phyloP scores from a whole-genome alignment of 2,113 vertebrate species.

The Callospermophilus lateralis region DNA sequence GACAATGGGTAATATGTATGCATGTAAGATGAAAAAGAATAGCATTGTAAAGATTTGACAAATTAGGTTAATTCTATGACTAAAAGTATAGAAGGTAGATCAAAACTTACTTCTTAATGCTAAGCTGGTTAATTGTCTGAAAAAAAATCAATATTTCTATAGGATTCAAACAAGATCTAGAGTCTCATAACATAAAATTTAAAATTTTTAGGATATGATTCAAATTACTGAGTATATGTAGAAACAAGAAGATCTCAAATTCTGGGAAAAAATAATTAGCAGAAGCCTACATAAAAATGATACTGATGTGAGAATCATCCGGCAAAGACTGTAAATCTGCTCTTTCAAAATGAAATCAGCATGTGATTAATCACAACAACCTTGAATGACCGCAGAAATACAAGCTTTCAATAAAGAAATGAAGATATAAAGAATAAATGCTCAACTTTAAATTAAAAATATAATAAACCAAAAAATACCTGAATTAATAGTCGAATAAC shows the following conservation, averaged over 20 bases:
- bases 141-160: background rate
- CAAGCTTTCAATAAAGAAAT: background rate
- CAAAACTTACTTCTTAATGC: background rate
- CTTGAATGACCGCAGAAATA: too few relatives aligned
- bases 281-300: background rate
- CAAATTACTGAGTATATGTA: background rate
- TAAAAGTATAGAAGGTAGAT: background rate
- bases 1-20: too few relatives aligned
- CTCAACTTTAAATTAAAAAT: background rate
- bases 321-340: background rate
- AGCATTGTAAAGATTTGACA: background rate
- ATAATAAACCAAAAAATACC: background rate
- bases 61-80: too few relatives aligned
- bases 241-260: background rate
- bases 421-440: background rate
- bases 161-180: background rate
- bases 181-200: background rate
- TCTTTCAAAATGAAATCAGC: background rate
- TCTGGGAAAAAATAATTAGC: background rate
- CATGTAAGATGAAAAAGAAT: background rate
- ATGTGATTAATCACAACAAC: background rate
- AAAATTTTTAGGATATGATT: background rate
- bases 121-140: background rate
- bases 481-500: background rate
- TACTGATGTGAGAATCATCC: background rate